These are phyloP conservation scores for Tetramorium simillimum DNA, from an alignment of 1,140 invertebrate genomes.

Conservation along the genomic window DNA sequence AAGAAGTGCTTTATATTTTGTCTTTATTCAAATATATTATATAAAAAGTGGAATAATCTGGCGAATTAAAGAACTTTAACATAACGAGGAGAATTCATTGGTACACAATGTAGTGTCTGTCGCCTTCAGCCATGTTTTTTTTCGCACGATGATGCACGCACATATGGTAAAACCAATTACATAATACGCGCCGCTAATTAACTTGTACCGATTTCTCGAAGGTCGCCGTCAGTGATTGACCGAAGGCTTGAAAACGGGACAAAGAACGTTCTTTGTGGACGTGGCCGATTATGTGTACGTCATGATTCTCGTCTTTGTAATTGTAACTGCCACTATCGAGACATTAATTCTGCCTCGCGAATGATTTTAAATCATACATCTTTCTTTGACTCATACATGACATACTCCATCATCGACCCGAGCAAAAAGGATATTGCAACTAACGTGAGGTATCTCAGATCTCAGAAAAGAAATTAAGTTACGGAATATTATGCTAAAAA, in stretches of 20 bases:
- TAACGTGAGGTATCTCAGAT: slow-evolving; percentile 8
- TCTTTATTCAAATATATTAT: background rate
- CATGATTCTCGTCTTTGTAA: slow-evolving; percentile 44
- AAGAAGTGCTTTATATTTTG: background rate
- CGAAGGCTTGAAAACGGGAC: slow-evolving; percentile 17
- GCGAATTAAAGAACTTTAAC: background rate
- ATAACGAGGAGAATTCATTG: background rate
- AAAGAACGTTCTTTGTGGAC: slow-evolving; percentile 33
- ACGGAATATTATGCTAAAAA: slow-evolving; percentile 33
- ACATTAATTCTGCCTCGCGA: slow-evolving; percentile 45
- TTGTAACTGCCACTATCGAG: slow-evolving; percentile 51
- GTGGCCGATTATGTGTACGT: slow-evolving; percentile 21
- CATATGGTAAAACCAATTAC: slow-evolving; percentile 50
- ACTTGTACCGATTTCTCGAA: slow-evolving; percentile 63
- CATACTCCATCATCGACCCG: slow-evolving; percentile 25
- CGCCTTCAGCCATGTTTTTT: slow-evolving; percentile 32
- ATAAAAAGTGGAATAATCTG: background rate
- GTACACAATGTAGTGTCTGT: slow-evolving; percentile 19
- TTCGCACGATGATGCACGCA: slow-evolving; percentile 37
- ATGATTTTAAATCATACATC: slow-evolving; percentile 50
- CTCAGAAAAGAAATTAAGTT: slow-evolving; percentile 14
- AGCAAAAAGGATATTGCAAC: slow-evolving; percentile 27
- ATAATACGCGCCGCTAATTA: slow-evolving; percentile 52
- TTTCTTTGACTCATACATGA: slow-evolving; percentile 28
- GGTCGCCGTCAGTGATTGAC: slow-evolving; percentile 32